Evolutionary conservation across 1,140 invertebrate genomes (phyloP).

Genomic region (Drosophila littoralis): DNA sequence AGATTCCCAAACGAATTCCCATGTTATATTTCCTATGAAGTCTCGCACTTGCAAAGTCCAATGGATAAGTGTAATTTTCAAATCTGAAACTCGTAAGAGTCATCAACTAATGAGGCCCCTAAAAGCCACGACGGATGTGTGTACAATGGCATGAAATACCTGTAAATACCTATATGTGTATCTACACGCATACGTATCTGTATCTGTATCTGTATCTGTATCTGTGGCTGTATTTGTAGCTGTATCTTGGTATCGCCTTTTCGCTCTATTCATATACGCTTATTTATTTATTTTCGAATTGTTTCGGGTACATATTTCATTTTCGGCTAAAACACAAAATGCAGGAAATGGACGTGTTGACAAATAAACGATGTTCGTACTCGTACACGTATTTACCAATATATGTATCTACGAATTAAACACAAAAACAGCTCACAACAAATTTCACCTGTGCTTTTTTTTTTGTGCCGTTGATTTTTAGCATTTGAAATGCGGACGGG

Average conservation of each 20-base stretch:
- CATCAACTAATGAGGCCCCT: constrained; percentile 67
- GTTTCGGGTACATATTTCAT: constrained; percentile 71
- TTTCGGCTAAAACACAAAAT: constrained; percentile 77
- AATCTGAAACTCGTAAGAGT: constrained; percentile 63
- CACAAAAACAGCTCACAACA: constrained; percentile 63
- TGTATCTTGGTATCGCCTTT: constrained; percentile 37
- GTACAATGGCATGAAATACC: constrained; percentile 68
- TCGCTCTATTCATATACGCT: constrained; percentile 47
- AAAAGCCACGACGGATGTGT: constrained; percentile 69
- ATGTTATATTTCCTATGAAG: constrained; percentile 50
- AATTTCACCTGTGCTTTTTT: constrained; percentile 61
- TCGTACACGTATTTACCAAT: constrained; percentile 47
- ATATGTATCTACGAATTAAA: constrained; percentile 70
- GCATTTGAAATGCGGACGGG: constrained; percentile 51
- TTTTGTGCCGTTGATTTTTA: constrained; percentile 14
- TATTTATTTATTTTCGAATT: constrained; percentile 79
- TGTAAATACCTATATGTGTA: constrained; percentile 37
- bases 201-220: constrained; percentile 23
- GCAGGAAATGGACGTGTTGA: constrained; percentile 82
- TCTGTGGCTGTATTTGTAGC: constrained; percentile 15
- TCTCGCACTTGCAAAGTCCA: constrained; percentile 28
- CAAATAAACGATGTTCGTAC: constrained; percentile 75
- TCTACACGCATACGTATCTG: constrained; percentile 7
- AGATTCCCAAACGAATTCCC: constrained; percentile 39
- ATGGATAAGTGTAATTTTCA: constrained; percentile 64